phyloP scores from a whole-genome alignment of 1,140 invertebrate genomes.

The Phthorimaea operculella region DNA sequence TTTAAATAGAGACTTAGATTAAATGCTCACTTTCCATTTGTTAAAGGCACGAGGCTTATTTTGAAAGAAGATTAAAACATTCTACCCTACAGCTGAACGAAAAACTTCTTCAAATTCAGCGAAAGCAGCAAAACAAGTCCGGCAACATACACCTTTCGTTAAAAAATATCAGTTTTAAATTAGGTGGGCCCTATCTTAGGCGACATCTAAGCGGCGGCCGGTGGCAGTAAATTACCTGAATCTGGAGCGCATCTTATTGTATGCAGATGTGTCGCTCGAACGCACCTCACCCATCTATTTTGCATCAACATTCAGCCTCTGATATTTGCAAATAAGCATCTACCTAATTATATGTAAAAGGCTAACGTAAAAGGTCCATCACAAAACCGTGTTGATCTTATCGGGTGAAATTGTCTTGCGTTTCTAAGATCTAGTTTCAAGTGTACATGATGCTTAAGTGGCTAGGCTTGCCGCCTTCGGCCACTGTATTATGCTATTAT shows the following conservation, averaged over 20 bases:
- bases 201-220: constrained; percentile 44
- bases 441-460: neutral
- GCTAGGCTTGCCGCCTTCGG: neutral
- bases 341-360: constrained; percentile 26
- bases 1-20: too few relatives aligned
- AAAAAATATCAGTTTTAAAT: constrained; percentile 38
- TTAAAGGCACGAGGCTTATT: too few relatives aligned
- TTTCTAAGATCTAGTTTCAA: too few relatives aligned
- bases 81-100: neutral
- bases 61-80: too few relatives aligned
- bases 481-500: constrained; percentile 35
- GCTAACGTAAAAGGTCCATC: neutral
- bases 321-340: constrained; percentile 35
- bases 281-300: constrained; percentile 35
- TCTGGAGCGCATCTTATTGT: constrained; percentile 48
- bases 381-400: neutral
- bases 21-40: too few relatives aligned
- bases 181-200: constrained; percentile 47
- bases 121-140: neutral
- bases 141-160: constrained; percentile 1
- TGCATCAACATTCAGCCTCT: constrained; percentile 53
- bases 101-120: neutral
- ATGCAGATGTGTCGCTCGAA: constrained; percentile 44
- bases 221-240: constrained; percentile 52
- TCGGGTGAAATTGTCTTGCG: neutral